Base-by-base conservation (phyloP, 2,797 vertebrate genomes). In the Crax fasciolata region DNA sequence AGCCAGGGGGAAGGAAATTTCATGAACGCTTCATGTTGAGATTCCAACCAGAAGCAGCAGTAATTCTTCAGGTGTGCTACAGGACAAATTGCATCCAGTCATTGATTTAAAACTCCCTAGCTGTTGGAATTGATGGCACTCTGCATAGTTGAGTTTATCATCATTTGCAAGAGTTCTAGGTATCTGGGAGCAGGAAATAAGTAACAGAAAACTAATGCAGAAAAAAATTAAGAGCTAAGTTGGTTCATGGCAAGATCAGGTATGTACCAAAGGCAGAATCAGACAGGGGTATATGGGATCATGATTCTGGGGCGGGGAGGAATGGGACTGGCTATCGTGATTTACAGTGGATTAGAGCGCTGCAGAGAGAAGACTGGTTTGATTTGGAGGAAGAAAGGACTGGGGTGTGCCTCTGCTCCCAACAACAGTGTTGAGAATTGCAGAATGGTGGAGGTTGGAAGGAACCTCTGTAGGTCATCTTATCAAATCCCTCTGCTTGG, bases 251-350 rank as follows among this genome's bases (percentile, higher is more conserved):
- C n/a, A 70, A 48, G 39, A 27, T 13, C 11, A 15, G 28, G 10
- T 73, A 30, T 41, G 24, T 76, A 59, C 48, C 24, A 59, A 58
- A 49, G n/a, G 30, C 61, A 78, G 61, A 89, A 44, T 41, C 76
- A 2, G 4, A 12, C 11, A 9, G 77, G 44, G 15, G 11, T 6
- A 1, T 61, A 4, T 0, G 0, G 8, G 41, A 11, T 1, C n/a
- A 19, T 87, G 61, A 4, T 51, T 10, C 15, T 30, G 72, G 51
- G n/a, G 63, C 59, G 70, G 30, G 25, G 19, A 49, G 71, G 61
- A 63, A 14, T 44, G 57, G 52, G 25, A 9, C 12, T 43, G 68
- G 7, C 59, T 32, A 5, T n/a, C 4, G 28, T 54, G 38, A 16
- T 61, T 23, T 7, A 16, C 48, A 9, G 9, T 0, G 0, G 11